Evolutionary conservation across 2,797 vertebrate genomes (phyloP).

Genomic region (Neostethus bicornis): DNA sequence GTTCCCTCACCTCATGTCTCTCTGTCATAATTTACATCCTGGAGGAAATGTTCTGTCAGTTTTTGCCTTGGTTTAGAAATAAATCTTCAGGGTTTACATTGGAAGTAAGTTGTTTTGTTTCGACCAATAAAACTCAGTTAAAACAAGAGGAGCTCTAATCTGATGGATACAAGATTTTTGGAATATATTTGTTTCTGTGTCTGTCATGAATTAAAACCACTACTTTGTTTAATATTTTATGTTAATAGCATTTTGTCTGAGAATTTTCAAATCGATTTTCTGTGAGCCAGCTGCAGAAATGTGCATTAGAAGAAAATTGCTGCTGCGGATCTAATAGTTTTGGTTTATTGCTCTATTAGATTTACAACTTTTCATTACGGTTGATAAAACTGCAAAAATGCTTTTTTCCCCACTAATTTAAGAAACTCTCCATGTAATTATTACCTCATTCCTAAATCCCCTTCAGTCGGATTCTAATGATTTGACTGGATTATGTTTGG

Average conservation of each 20-base stretch:
- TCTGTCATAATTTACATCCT: conserved; percentile 41
- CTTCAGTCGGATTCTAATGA: conserved; percentile 23
- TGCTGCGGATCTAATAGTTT: conserved; percentile 14
- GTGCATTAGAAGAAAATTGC: conserved; percentile 35
- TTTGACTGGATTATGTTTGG: conserved; percentile 17
- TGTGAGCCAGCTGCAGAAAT: conserved; percentile 40
- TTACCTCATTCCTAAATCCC: conserved; percentile 46
- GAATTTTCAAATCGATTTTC: conserved; percentile 34
- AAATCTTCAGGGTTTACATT: conserved; percentile 19
- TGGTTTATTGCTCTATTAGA: conserved; percentile 3
- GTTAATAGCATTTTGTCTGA: neutral
- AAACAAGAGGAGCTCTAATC: neutral
- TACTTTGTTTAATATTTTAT: conserved; percentile 17
- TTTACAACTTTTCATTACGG: conserved; percentile 25
- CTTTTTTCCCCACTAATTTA: conserved; percentile 29
- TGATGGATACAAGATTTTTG: neutral
- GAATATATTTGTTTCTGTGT: neutral
- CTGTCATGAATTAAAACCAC: conserved; percentile 14
- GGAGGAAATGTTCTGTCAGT: conserved; percentile 37
- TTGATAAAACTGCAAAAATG: too few species aligned
- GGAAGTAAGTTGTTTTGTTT: neutral
- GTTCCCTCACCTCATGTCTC: conserved; percentile 26
- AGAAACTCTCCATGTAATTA: conserved; percentile 37
- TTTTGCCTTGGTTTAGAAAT: conserved; percentile 10
- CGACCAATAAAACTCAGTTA: neutral